These are phyloP conservation scores for Microcebus tavaratra DNA, from an alignment of 2,113 vertebrate species.

Conservation along the genomic window DNA sequence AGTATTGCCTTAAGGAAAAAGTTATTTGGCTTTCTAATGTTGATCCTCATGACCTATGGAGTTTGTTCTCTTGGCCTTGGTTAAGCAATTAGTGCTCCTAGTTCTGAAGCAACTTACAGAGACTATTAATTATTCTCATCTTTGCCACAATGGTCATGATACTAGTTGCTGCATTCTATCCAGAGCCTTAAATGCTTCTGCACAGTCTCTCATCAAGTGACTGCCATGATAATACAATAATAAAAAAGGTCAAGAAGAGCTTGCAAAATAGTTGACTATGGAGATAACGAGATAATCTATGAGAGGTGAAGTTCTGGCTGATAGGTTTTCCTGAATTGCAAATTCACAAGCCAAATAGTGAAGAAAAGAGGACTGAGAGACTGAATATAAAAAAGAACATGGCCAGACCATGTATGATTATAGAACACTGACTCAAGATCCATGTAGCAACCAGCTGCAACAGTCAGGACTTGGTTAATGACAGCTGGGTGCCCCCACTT, in stretches of 20 bases:
- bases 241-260: slow-evolving; percentile 4
- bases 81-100: background rate
- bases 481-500: background rate
- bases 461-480: background rate
- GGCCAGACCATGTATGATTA: background rate
- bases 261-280: background rate
- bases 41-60: background rate
- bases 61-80: background rate
- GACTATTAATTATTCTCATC: background rate
- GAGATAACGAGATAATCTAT: background rate
- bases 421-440: background rate
- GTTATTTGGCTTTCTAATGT: background rate
- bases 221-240: background rate
- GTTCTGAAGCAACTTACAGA: background rate
- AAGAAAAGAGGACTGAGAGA: background rate
- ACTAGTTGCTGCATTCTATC: background rate
- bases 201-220: background rate
- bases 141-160: background rate
- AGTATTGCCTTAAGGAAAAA: background rate
- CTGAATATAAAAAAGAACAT: background rate
- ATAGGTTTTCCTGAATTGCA: background rate
- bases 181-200: background rate
- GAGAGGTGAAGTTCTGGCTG: background rate
- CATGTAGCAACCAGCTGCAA: background rate
- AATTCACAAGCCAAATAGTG: background rate